Evolutionary conservation across 1,140 invertebrate genomes (phyloP), one percentile per base, ranked within the genome.

Genomic region (Amphibalanus amphitrite): DNA sequence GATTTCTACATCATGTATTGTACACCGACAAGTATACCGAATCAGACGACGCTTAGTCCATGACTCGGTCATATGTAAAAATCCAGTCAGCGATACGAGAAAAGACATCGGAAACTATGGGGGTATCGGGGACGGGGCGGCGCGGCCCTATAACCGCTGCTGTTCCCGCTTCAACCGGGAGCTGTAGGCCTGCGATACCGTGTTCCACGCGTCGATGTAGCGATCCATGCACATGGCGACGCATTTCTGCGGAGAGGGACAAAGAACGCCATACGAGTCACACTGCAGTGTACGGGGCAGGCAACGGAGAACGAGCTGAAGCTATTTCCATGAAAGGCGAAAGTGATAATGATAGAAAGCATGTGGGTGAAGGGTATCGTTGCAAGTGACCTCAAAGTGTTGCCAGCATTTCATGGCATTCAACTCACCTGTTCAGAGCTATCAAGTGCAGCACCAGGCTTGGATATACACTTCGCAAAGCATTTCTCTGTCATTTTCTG

Each of bases 401-500:
- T 20, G 33, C 26, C 29, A 4, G 6, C 67, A 28, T 33, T 47
- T 30, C 30, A 13, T 26, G 68, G 6, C 68, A 4, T 40, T 0
- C 20, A 29, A 76, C 74, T 80, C 83, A 90, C 90, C 83, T 95
- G 92, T 86, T 97, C 93, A 0, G 91, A 91, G 79, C 85, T 92
- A 80, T 93, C 92, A 73, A 97, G 80, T 17, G 89, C 88, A 25
- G 87, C 87, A n/a, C 95, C 94, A 25, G 95, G 95, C 79, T 93
- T 95, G 69, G 81, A 79, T 74, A 98, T 88, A 81, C 95, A 97
- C 79, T 96, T 96, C 79, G 91, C 92, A 78, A 96, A 97, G 82
- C 95, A 98, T 82, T 97, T 97, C 79, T 96, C 91, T 59, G 93
- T 92, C 86, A 97, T 95, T 89, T 96, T 96, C 84, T 93, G 80